phyloP scores from a whole-genome alignment of 1,140 invertebrate genomes.

The Panulirus ornatus region DNA sequence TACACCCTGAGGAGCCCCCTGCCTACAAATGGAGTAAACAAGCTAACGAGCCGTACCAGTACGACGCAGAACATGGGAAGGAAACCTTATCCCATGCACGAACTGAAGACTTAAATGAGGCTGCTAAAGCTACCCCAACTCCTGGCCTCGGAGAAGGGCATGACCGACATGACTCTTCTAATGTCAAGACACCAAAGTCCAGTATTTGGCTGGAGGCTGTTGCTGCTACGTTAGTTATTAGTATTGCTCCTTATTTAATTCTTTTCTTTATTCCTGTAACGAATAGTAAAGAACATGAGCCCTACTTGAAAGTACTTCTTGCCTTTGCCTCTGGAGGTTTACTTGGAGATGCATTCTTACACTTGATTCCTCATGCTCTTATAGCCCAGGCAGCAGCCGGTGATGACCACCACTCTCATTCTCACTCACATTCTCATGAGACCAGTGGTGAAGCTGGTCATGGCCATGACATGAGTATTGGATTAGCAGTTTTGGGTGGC shows the following conservation, averaged over 20 bases:
- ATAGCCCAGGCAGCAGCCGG: conserved; percentile 80
- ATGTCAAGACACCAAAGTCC: conserved; percentile 37
- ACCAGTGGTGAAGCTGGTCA: conserved; percentile 79
- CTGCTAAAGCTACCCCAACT: background rate
- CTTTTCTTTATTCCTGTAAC: conserved; percentile 96
- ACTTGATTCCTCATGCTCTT: conserved; percentile 96
- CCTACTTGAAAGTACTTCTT: conserved; percentile 91
- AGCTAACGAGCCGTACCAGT: conserved; percentile 82
- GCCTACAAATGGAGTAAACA: conserved; percentile 87
- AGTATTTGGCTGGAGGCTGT: conserved; percentile 89
- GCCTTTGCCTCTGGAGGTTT: conserved; percentile 97
- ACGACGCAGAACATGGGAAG: conserved; percentile 76
- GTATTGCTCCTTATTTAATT: conserved; percentile 94
- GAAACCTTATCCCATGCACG: conserved; percentile 76
- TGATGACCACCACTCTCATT: conserved; percentile 81
- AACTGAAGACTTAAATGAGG: background rate
- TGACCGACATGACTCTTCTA: background rate
- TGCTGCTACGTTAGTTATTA: conserved; percentile 94
- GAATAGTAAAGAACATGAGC: conserved; percentile 89
- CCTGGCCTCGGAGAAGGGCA: background rate
- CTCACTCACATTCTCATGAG: conserved; percentile 82
- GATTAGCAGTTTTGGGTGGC: conserved; percentile 93
- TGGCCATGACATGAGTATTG: conserved; percentile 89
- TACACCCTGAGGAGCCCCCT: conserved; percentile 82
- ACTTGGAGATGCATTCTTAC: conserved; percentile 96